Percentiles rank a stretch among this genome's conserved stretches.
phyloP scores from a whole-genome alignment of 1,140 invertebrate genomes.

The Aphelenchoides fujianensis region DNA sequence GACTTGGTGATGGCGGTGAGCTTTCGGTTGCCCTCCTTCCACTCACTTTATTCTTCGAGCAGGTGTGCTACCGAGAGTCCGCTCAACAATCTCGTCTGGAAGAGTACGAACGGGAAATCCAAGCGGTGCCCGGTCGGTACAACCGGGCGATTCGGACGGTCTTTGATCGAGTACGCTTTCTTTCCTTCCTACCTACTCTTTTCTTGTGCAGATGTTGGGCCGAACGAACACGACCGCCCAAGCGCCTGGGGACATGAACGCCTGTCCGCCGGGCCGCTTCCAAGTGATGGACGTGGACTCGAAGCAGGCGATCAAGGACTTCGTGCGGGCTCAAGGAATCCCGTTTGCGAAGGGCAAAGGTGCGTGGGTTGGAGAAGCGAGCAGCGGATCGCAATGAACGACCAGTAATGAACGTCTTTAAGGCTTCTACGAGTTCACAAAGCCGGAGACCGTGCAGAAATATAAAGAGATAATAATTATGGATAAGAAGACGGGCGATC shows the following conservation, averaged over 20 bases:
- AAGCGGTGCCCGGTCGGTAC: slow-evolving; percentile 13
- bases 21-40: no score
- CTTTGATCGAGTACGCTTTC: neutral
- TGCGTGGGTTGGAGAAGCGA: no score
- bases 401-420: no score
- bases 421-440: slow-evolving; percentile 41
- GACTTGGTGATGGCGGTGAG: slow-evolving; percentile 22
- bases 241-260: slow-evolving; percentile 5
- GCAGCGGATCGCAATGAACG: no score
- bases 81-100: slow-evolving; percentile 13
- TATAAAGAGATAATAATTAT: slow-evolving; percentile 38
- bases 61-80: slow-evolving; percentile 22
- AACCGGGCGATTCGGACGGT: neutral
- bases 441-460: slow-evolving; percentile 30
- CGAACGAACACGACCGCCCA: neutral
- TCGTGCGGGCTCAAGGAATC: slow-evolving; percentile 20
- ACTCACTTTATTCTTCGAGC: neutral
- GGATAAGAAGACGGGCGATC: slow-evolving; percentile 24
- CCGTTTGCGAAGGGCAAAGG: slow-evolving; percentile 21
- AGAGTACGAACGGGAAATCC: slow-evolving; percentile 21
- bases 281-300: slow-evolving; percentile 23
- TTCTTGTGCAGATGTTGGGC: neutral
- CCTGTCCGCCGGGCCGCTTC: slow-evolving; percentile 17
- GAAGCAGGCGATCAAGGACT: slow-evolving; percentile 34
- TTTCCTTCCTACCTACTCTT: neutral